phyloP scores from a whole-genome alignment of 2,888 invertebrate species.

The Lasioglossum malachurum region DNA sequence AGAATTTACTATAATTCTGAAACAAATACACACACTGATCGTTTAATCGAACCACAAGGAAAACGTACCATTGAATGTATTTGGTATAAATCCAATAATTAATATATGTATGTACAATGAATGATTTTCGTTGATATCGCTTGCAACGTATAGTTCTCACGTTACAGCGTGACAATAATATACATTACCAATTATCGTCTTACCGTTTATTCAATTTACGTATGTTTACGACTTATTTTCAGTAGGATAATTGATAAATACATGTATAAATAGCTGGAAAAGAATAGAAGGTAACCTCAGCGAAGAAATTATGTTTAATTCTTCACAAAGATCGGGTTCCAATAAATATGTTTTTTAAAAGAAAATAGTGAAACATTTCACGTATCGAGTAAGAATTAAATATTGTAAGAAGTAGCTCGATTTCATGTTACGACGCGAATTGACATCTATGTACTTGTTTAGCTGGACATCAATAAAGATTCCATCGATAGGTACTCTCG shows the following conservation, averaged over 20 bases:
- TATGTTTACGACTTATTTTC: neutral
- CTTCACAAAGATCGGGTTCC: neutral
- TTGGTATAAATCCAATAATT: neutral
- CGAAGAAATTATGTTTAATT: neutral
- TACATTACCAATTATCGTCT: conserved; percentile 10
- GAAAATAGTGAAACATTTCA: neutral
- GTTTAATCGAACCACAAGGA: conserved; percentile 4
- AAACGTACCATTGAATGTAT: neutral
- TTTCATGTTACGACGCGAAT: conserved; percentile 7
- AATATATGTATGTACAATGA: neutral
- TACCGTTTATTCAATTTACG: conserved; percentile 15
- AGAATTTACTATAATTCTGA: conserved; percentile 40
- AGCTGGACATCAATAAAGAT: neutral
- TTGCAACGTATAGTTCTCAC: neutral
- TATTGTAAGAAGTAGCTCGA: neutral
- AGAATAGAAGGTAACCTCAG: conserved; percentile 39
- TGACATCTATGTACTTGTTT: conserved; percentile 10
- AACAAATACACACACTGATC: conserved; percentile 20
- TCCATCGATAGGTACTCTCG: neutral
- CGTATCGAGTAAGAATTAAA: conserved; percentile 2
- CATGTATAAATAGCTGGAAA: conserved; percentile 4
- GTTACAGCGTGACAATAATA: neutral
- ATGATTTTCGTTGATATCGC: neutral
- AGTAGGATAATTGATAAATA: neutral
- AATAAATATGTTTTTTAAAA: neutral